phyloP scores from a whole-genome alignment of 1,140 invertebrate species.

The Caenorhabditis latens region DNA sequence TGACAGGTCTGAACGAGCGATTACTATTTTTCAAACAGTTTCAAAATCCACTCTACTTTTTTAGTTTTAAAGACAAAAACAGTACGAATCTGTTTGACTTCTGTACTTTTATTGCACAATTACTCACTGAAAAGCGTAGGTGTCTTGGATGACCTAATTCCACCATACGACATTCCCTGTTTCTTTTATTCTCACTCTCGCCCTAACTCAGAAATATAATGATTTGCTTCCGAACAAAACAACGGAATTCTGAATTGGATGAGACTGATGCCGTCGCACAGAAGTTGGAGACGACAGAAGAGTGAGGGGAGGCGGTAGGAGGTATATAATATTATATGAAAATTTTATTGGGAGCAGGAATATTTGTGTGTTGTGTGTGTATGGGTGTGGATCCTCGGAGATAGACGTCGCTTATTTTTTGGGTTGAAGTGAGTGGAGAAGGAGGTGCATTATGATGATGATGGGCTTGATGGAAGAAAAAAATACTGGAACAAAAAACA shows the following conservation, averaged over 20 bases:
- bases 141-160: background rate
- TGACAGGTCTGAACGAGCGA: too few relatives aligned
- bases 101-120: too few relatives aligned
- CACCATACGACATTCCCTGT: background rate
- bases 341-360: conserved; percentile 16
- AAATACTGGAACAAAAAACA: too few relatives aligned
- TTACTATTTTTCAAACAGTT: too few relatives aligned
- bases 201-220: conserved; percentile 17
- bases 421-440: too few relatives aligned
- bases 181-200: background rate
- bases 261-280: background rate
- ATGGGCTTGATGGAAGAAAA: too few relatives aligned
- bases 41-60: too few relatives aligned
- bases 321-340: conserved; percentile 15
- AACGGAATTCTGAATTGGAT: conserved; percentile 36
- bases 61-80: too few relatives aligned
- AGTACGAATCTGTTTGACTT: too few relatives aligned
- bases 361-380: background rate
- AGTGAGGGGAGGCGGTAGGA: background rate
- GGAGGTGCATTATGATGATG: too few relatives aligned
- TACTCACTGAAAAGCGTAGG: background rate
- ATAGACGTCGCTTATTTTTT: background rate
- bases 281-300: background rate
- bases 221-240: conserved; percentile 38
- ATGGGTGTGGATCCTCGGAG: background rate